Percentiles rank a stretch among this genome's conserved stretches.
Conservation (phyloP, 2,888 invertebrate genomes). For the Amphimallon solstitiale region DNA sequence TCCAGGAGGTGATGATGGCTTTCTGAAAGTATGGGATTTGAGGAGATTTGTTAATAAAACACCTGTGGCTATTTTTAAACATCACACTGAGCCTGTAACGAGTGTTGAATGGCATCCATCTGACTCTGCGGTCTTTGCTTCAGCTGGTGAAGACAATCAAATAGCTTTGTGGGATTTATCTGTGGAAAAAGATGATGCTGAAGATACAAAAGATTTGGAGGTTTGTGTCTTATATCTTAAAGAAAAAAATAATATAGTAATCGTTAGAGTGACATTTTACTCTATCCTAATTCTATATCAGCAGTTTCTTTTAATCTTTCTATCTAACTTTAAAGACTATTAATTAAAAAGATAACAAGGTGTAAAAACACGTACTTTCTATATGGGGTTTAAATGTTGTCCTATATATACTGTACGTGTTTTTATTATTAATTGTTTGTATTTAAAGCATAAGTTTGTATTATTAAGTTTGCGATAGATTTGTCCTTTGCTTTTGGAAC, state of each 20-base stretch:
- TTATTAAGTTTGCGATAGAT: too few species aligned
- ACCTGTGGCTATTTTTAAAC: slow-evolving; percentile 93
- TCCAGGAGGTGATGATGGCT: slow-evolving; percentile 94
- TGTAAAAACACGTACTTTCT: too few species aligned
- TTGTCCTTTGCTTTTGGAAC: too few species aligned
- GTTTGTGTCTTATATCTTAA: slow-evolving; percentile 49
- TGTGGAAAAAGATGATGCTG: slow-evolving; percentile 81
- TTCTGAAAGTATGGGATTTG: slow-evolving; percentile 95
- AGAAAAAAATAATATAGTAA: background rate
- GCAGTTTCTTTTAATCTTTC: too few species aligned
- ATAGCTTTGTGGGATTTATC: slow-evolving; percentile 97
- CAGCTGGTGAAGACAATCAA: slow-evolving; percentile 94
- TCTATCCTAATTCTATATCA: too few species aligned
- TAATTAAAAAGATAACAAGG: too few species aligned
- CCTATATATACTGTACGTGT: too few species aligned
- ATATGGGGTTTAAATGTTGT: too few species aligned
- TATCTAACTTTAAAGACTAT: too few species aligned
- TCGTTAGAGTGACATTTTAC: too few species aligned
- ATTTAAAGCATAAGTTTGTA: too few species aligned
- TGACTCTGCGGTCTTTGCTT: slow-evolving; percentile 93
- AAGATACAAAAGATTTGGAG: slow-evolving; percentile 65
- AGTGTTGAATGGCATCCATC: slow-evolving; percentile 97
- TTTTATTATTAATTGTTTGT: too few species aligned
- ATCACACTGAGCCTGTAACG: slow-evolving; percentile 92
- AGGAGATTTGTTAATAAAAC: slow-evolving; percentile 81